These are phyloP conservation scores for Drosophila persimilis DNA, from an alignment of 1,140 invertebrate genomes.

Conservation along the genomic window DNA sequence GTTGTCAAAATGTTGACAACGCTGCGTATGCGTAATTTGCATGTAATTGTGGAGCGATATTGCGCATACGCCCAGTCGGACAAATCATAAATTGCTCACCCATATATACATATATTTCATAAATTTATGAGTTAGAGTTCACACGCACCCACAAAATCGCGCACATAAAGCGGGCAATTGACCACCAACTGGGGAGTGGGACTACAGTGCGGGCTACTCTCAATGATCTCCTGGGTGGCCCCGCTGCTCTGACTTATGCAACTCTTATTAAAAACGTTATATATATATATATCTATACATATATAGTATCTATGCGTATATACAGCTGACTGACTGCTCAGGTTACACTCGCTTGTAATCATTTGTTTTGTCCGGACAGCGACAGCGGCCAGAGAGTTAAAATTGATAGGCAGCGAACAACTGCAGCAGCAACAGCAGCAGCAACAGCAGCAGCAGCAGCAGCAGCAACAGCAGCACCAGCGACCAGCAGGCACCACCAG, in stretches of 20 bases:
- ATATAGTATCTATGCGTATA: not conserved
- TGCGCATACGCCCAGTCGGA: constrained; percentile 62
- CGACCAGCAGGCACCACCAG: constrained; percentile 25
- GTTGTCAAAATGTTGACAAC: constrained; percentile 67
- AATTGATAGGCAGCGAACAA: constrained; percentile 76
- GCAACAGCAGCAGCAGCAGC: not conserved
- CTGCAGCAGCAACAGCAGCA: constrained; percentile 22
- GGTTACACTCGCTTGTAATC: constrained; percentile 77
- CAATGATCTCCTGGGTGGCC: constrained; percentile 57
- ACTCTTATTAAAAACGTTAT: constrained; percentile 68
- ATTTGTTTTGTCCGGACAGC: constrained; percentile 72
- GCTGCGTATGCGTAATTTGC: constrained; percentile 64
- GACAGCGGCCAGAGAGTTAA: constrained; percentile 56
- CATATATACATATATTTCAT: constrained; percentile 7
- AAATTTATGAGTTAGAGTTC: constrained; percentile 75
- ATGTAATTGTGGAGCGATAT: constrained; percentile 54
- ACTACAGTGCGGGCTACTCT: constrained; percentile 20
- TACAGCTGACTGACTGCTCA: constrained; percentile 45
- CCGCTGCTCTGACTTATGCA: constrained; percentile 54
- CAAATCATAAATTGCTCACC: constrained; percentile 64
- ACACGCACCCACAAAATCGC: constrained; percentile 61
- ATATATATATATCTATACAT: constrained; percentile 36
- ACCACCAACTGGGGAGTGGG: constrained; percentile 54
- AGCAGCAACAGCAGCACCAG: constrained; percentile 12
- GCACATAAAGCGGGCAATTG: constrained; percentile 47